Conservation (phyloP, 2,888 invertebrate genomes). For the Parnassius apollo region DNA sequence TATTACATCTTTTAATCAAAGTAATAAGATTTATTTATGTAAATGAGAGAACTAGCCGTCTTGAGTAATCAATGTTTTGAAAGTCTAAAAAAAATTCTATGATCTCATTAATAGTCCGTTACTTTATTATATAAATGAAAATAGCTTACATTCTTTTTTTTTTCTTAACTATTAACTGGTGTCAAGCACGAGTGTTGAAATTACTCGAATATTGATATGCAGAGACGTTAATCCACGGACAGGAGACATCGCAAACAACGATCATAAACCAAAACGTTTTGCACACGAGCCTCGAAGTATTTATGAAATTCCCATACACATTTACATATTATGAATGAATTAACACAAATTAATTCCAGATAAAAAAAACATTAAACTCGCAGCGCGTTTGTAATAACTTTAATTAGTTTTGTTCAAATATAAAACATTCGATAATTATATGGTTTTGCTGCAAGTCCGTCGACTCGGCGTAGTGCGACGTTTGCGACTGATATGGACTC, state of each 20-base stretch:
- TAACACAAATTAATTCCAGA: background rate
- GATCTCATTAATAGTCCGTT: too few relatives aligned
- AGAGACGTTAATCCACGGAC: background rate
- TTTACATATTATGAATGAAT: background rate
- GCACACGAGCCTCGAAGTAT: background rate
- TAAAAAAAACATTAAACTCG: too few relatives aligned
- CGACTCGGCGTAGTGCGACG: background rate
- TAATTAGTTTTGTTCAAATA: too few relatives aligned
- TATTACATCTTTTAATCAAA: too few relatives aligned
- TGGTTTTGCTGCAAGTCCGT: background rate
- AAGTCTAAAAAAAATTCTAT: too few relatives aligned
- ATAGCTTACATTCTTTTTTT: too few relatives aligned
- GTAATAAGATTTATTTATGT: too few relatives aligned
- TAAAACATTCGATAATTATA: background rate
- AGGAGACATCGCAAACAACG: background rate
- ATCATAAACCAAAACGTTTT: background rate
- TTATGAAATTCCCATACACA: too few relatives aligned
- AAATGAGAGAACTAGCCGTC: too few relatives aligned
- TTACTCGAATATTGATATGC: background rate
- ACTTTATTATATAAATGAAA: too few relatives aligned
- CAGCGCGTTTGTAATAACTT: background rate
- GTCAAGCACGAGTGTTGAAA: background rate
- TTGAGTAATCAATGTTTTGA: too few relatives aligned
- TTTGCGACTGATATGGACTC: conserved; percentile 13
- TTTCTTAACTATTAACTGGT: background rate